Evolutionary conservation across 2,888 invertebrate genomes (phyloP).

Genomic region (Orchesella flavescens): DNA sequence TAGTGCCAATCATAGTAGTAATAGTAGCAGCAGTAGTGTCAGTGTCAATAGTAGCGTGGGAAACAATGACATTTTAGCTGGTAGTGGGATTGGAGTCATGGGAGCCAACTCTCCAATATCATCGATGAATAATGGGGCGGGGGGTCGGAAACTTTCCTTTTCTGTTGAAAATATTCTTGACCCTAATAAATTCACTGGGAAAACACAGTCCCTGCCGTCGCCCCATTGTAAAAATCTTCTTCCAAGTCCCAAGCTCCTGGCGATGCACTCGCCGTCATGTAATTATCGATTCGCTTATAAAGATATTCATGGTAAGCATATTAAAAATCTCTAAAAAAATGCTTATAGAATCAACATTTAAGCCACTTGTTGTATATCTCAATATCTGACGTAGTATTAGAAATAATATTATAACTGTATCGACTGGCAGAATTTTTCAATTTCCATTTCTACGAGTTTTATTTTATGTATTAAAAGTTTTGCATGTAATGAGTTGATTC

Average conservation of each 20-base stretch:
- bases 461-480: too few species aligned
- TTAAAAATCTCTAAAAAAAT: too few species aligned
- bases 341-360: slow-evolving; percentile 17
- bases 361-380: neutral
- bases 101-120: slow-evolving; percentile 47
- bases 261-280: slow-evolving; percentile 67
- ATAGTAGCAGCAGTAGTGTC: slow-evolving; percentile 35
- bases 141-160: slow-evolving; percentile 82
- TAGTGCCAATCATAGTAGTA: slow-evolving; percentile 17
- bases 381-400: too few species aligned
- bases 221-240: slow-evolving; percentile 64
- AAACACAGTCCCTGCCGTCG: slow-evolving; percentile 63
- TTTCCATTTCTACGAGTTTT: too few species aligned
- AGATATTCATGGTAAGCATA: slow-evolving; percentile 72
- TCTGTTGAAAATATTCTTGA: slow-evolving; percentile 93
- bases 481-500: too few species aligned
- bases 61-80: slow-evolving; percentile 51
- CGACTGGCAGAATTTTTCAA: too few species aligned
- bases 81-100: slow-evolving; percentile 42
- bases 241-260: slow-evolving; percentile 68
- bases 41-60: slow-evolving; percentile 24
- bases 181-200: slow-evolving; percentile 90
- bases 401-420: too few species aligned
- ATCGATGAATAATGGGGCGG: neutral
- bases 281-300: slow-evolving; percentile 72